A percentile compares a stretch with the other conserved stretches of the same genome.
These are phyloP conservation scores for Pararge aegeria DNA, from an alignment of 1,140 invertebrate genomes.

Conservation along the genomic window DNA sequence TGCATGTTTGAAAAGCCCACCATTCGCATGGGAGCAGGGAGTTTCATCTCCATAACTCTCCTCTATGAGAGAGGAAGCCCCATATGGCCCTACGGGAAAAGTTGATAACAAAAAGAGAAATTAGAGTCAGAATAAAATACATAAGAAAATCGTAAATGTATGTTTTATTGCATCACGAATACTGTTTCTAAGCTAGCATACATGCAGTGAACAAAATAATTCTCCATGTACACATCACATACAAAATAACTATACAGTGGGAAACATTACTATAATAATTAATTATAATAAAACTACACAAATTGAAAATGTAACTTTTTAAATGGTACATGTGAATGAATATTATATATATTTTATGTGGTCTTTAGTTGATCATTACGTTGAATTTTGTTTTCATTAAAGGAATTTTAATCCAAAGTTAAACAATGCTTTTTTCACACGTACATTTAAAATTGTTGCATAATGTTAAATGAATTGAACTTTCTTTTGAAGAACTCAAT, in stretches of 20 bases:
- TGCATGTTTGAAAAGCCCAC: too few species aligned
- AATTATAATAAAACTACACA: constrained; percentile 31
- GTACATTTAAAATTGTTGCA: neutral
- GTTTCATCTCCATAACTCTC: too few species aligned
- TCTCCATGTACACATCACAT: constrained; percentile 46
- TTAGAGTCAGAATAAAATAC: constrained; percentile 1
- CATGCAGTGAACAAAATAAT: constrained; percentile 57
- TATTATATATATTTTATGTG: neutral
- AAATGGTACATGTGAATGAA: constrained; percentile 15
- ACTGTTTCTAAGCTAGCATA: constrained; percentile 69
- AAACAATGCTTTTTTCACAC: neutral
- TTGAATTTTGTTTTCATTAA: too few species aligned
- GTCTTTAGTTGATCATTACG: neutral
- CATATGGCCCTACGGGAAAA: too few species aligned
- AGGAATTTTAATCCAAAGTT: too few species aligned
- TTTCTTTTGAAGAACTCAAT: constrained; percentile 3
- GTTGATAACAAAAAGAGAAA: too few species aligned
- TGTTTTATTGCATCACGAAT: constrained; percentile 77
- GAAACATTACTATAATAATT: constrained; percentile 36
- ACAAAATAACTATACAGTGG: constrained; percentile 51
- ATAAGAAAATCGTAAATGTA: constrained; percentile 36
- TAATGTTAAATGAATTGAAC: neutral
- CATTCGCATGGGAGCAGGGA: too few species aligned
- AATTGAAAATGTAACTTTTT: constrained; percentile 28
- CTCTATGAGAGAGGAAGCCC: too few species aligned